These are phyloP conservation scores for Macrophya alboannulata DNA, from an alignment of 2,888 invertebrate species.

Conservation along the genomic window DNA sequence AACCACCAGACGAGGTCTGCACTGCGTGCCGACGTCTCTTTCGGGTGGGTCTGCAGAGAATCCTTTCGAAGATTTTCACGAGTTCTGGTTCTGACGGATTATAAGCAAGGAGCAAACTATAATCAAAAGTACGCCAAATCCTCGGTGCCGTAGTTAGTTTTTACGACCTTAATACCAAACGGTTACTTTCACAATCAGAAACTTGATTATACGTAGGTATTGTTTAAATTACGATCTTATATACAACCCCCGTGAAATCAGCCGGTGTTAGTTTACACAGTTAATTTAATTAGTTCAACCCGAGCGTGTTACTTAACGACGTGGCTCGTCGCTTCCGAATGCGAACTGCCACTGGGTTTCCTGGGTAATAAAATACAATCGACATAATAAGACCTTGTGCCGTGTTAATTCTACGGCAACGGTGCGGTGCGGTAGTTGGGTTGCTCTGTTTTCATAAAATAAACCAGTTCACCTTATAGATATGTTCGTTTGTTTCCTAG, in stretches of 20 bases:
- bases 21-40: slow-evolving; percentile 45
- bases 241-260: not conserved
- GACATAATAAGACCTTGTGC: slow-evolving; percentile 16
- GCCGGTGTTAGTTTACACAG: slow-evolving; percentile 36
- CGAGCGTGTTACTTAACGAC: slow-evolving; percentile 39
- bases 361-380: slow-evolving; percentile 45
- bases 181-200: not conserved
- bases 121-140: not conserved
- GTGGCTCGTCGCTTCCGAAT: slow-evolving; percentile 29
- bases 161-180: not conserved
- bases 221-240: not conserved
- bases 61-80: not conserved
- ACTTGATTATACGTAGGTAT: not conserved
- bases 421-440: not conserved
- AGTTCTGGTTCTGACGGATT: not conserved
- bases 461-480: not conserved
- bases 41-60: slow-evolving; percentile 16
- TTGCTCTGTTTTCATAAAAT: not conserved
- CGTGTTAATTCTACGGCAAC: not conserved
- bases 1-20: slow-evolving; percentile 41
- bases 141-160: not conserved
- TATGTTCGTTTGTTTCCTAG: not conserved
- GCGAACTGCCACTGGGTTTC: slow-evolving; percentile 23
- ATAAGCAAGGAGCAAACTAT: not conserved
- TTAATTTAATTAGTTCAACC: slow-evolving; percentile 43